These are phyloP conservation scores for Rhinogobio ventralis DNA, from an alignment of 2,797 vertebrate genomes.

Conservation along the genomic window DNA sequence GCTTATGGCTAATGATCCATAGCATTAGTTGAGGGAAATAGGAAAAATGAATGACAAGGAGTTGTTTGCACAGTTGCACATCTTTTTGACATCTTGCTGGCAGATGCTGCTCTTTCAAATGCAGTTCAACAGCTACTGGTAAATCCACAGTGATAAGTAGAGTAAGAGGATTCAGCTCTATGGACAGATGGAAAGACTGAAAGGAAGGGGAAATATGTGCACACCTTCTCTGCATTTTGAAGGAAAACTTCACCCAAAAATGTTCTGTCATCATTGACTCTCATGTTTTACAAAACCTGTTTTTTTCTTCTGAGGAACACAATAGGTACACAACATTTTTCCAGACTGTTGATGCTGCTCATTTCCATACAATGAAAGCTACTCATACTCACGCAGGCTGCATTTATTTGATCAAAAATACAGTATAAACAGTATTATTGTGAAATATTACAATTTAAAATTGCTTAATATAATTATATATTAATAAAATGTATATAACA, in stretches of 20 bases:
- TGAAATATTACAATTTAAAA: background rate
- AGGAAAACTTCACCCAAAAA: background rate
- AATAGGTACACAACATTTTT: background rate
- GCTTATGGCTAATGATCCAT: constrained; percentile 8
- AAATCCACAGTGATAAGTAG: constrained; percentile 28
- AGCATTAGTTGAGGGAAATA: constrained; percentile 11
- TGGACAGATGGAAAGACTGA: constrained; percentile 41
- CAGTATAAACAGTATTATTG: background rate
- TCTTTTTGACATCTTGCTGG: constrained; percentile 29
- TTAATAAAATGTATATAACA: background rate
- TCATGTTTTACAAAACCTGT: background rate
- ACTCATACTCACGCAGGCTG: background rate
- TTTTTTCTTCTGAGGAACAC: background rate
- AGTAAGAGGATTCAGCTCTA: constrained; percentile 33
- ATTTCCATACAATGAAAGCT: background rate
- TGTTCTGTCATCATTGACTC: background rate
- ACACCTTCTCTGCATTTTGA: background rate
- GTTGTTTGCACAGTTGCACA: constrained; percentile 10
- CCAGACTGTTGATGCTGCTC: background rate
- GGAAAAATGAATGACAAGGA: background rate
- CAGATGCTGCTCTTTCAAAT: constrained; percentile 15
- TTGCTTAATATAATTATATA: background rate
- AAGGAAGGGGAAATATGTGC: constrained; percentile 15
- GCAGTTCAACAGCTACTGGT: constrained; percentile 27
- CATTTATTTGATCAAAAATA: background rate